Base-by-base conservation (phyloP, 2,888 invertebrate genomes). In the Stomorhina lunata region DNA sequence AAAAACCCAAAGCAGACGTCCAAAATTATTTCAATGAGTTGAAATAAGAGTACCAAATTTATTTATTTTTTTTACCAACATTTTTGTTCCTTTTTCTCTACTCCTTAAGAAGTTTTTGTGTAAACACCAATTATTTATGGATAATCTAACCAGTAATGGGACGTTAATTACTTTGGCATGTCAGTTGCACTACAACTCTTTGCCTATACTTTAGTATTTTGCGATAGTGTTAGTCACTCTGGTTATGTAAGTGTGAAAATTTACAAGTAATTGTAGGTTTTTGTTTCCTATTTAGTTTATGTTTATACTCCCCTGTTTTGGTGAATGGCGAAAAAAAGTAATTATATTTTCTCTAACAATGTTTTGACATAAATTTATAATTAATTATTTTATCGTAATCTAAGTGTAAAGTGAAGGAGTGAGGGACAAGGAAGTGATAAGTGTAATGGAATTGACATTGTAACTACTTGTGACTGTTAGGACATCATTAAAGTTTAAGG, bases 91-190 rank as follows among this genome's bases (percentile, higher is more conserved):
- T 22, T 5, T 53, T 65, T 32, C 43, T 29, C 4, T 9, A 32
- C 9, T 66, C 29, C 37, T 68, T 45, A 48, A 72, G 65, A 57
- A 79, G 45, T 63, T 78, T 79, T 34, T 61, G 22, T 68, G 83
- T 84, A 84, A 84, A 83, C 85, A 82, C 87, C 90, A 89, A 90
- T 91, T 91, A 90, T 88, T 90, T 88, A 89, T 88, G 90, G 90
- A 88, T 89, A 90, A 90, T 90, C 88, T 89, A 90, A 88, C 89
- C 89, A 88, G 86, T 88, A 90, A 90, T 90, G 88, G 90, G 89
- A 89, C 90, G 89, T 90, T 90, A 90, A 90, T 90, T 90, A 90
- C 90, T 84, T 82, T 84, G 84, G 85, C 85, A 85, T 86, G 87
- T 88, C 88, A 86, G 84, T 87, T 85, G 84, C 88, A 87, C 61